These are phyloP conservation scores for Diadegma fenestrale DNA, from an alignment of 2,888 invertebrate genomes.

Conservation along the genomic window DNA sequence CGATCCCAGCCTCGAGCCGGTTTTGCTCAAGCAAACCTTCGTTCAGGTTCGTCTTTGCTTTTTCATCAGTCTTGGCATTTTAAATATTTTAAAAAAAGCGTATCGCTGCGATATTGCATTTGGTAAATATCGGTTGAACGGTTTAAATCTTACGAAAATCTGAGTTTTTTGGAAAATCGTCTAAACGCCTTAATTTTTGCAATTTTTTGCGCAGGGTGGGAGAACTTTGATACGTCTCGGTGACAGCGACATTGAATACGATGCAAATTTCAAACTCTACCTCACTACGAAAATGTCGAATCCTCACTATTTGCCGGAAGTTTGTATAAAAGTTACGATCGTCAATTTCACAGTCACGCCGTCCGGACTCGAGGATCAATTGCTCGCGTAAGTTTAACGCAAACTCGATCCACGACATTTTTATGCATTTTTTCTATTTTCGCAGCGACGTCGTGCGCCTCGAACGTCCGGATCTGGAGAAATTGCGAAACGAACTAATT, in stretches of 20 bases:
- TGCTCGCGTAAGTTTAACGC: slow-evolving; percentile 91
- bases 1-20: slow-evolving; percentile 94
- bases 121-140: no score
- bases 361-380: slow-evolving; percentile 95
- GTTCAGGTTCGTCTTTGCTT: slow-evolving; percentile 86
- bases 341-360: slow-evolving; percentile 97
- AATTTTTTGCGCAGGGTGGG: slow-evolving; percentile 91
- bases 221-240: slow-evolving; percentile 93
- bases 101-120: no score
- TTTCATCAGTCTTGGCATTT: no score
- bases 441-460: slow-evolving; percentile 94
- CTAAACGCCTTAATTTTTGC: no score
- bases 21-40: slow-evolving; percentile 93
- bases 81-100: no score
- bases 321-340: slow-evolving; percentile 96
- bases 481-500: slow-evolving; percentile 92
- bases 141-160: no score
- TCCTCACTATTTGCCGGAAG: slow-evolving; percentile 97
- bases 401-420: no score
- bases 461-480: slow-evolving; percentile 95
- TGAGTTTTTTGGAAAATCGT: no score
- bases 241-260: slow-evolving; percentile 96
- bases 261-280: slow-evolving; percentile 93
- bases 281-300: slow-evolving; percentile 96
- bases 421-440: no score